phyloP scores from a whole-genome alignment of 1,140 invertebrate genomes.

The Xylocopa sonorina region DNA sequence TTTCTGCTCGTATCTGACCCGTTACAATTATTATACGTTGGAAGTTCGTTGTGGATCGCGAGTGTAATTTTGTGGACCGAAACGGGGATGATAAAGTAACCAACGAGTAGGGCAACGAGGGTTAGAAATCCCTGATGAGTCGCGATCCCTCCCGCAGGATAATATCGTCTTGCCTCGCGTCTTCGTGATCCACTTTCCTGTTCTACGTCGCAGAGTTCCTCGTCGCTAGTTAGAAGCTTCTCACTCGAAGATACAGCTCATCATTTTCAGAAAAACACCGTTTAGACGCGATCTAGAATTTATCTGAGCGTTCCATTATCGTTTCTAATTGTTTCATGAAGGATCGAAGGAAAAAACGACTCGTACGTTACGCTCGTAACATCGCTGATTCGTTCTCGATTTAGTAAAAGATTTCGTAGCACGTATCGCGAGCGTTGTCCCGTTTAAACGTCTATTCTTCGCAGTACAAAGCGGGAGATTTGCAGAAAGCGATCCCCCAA shows the following conservation, averaged over 20 bases:
- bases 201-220: not conserved
- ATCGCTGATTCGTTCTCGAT: too few species aligned
- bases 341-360: too few species aligned
- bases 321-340: not conserved
- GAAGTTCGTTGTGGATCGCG: too few species aligned
- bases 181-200: not conserved
- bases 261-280: conserved; percentile 26
- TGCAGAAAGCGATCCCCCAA: conserved; percentile 1
- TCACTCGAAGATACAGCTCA: conserved; percentile 21
- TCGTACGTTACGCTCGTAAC: too few species aligned
- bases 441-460: too few species aligned
- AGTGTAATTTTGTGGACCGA: conserved; percentile 1
- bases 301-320: not conserved
- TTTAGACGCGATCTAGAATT: not conserved
- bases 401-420: too few species aligned
- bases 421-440: too few species aligned
- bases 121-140: not conserved
- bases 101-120: not conserved
- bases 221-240: conserved; percentile 22
- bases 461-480: not conserved
- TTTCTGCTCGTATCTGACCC: too few species aligned
- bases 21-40: too few species aligned
- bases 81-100: not conserved
- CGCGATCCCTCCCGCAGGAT: conserved; percentile 22
- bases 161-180: conserved; percentile 18